Conservation (phyloP, 1,140 invertebrate species). For the Pentalonia nigronervosa region DNA sequence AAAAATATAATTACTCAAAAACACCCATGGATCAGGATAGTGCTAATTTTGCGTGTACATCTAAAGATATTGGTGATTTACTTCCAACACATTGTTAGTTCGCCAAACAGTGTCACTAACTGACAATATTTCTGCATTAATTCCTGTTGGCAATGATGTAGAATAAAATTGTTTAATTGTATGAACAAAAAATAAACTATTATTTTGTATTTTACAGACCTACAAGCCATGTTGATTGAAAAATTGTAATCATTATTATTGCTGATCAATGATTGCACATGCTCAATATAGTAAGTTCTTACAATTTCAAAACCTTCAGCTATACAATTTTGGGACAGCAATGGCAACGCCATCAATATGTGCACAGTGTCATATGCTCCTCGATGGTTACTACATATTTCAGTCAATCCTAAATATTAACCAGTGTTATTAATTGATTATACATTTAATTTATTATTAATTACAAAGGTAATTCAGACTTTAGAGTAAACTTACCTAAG, state of each 20-base stretch:
- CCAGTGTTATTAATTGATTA: background rate
- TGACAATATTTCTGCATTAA: background rate
- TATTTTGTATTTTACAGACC: background rate
- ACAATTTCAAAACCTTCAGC: background rate
- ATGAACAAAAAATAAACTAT: background rate
- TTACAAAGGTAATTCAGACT: background rate
- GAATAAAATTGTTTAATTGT: background rate
- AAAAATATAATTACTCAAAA: constrained; percentile 4
- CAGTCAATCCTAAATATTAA: background rate
- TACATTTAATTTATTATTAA: background rate
- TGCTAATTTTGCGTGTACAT: background rate
- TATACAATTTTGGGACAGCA: background rate
- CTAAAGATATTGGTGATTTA: background rate
- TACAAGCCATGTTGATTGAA: background rate
- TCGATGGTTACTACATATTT: background rate
- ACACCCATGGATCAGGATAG: background rate
- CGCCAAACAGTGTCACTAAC: background rate
- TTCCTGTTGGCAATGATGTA: background rate
- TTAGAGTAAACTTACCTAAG: background rate
- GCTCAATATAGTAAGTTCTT: background rate
- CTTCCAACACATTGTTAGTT: background rate
- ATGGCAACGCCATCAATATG: background rate
- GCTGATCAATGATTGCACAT: background rate
- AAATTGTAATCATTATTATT: background rate
- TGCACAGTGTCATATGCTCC: background rate